Evolutionary conservation across 2,113 vertebrate species (phyloP).

Genomic region (Ursus arctos): DNA sequence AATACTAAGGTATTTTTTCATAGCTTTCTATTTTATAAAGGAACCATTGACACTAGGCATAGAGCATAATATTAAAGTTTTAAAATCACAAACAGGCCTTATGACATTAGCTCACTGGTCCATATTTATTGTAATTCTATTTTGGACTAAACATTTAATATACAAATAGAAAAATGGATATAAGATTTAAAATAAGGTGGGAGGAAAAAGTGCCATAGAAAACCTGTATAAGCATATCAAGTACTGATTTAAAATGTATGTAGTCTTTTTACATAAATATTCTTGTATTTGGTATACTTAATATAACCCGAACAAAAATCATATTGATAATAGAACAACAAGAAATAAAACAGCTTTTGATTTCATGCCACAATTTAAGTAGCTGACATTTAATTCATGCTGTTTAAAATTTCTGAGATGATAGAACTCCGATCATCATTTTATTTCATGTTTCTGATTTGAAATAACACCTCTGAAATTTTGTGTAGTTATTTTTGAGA

Average conservation of each 20-base stretch:
- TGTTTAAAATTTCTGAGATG: not conserved
- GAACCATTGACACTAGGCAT: not conserved
- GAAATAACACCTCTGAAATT: not conserved
- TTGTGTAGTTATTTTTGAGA: not conserved
- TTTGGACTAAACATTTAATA: not conserved
- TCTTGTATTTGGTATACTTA: not conserved
- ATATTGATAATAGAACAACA: not conserved
- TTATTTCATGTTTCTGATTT: not conserved
- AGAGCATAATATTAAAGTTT: not conserved
- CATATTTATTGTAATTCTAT: not conserved
- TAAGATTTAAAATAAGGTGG: not conserved
- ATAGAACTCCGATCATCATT: not conserved
- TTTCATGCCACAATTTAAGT: not conserved
- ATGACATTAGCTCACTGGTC: not conserved
- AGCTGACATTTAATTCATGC: not conserved
- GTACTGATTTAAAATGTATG: not conserved
- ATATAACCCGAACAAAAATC: constrained; percentile 40
- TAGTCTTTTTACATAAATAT: not conserved
- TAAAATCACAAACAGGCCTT: not conserved
- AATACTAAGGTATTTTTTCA: constrained; percentile 7
- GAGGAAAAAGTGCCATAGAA: not conserved
- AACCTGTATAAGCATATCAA: not conserved
- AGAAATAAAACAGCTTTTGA: not conserved
- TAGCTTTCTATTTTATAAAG: constrained; percentile 35
- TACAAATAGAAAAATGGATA: not conserved